Conservation (phyloP, 2,797 vertebrate species). For the Anabas testudineus region DNA sequence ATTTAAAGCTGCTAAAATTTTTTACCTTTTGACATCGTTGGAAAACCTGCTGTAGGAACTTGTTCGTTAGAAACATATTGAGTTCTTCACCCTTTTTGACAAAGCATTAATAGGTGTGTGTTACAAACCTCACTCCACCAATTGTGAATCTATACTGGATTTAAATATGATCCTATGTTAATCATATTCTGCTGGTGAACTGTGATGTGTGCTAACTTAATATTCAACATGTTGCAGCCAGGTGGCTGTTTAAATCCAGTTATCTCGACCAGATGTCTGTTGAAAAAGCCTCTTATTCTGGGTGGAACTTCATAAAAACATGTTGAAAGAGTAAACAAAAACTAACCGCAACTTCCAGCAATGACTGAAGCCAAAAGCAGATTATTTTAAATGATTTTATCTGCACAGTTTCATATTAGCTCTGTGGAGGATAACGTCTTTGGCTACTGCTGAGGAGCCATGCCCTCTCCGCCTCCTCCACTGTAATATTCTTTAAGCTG, state of each 20-base stretch:
- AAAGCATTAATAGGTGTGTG: neutral
- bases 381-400: slow-evolving; percentile 37
- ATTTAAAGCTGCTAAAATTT: neutral
- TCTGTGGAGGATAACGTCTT: slow-evolving; percentile 22
- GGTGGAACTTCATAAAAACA: slow-evolving; percentile 32
- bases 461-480: slow-evolving; percentile 29
- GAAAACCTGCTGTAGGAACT: neutral
- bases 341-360: slow-evolving; percentile 17
- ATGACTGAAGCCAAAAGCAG: slow-evolving; percentile 50
- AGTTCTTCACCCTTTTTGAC: neutral
- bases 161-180: slow-evolving; percentile 33
- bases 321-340: slow-evolving; percentile 51
- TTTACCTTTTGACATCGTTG: neutral
- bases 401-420: slow-evolving; percentile 26
- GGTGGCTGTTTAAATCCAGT: slow-evolving; percentile 50
- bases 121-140: slow-evolving; percentile 1
- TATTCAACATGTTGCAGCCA: slow-evolving; percentile 38
- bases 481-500: slow-evolving; percentile 40
- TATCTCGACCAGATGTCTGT: slow-evolving; percentile 53
- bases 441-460: slow-evolving; percentile 15
- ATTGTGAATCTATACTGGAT: neutral
- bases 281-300: neutral
- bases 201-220: slow-evolving; percentile 29
- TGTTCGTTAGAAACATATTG: neutral
- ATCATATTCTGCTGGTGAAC: slow-evolving; percentile 22